Base-by-base conservation (phyloP, 2,113 vertebrate species). In the Phocoena phocoena region DNA sequence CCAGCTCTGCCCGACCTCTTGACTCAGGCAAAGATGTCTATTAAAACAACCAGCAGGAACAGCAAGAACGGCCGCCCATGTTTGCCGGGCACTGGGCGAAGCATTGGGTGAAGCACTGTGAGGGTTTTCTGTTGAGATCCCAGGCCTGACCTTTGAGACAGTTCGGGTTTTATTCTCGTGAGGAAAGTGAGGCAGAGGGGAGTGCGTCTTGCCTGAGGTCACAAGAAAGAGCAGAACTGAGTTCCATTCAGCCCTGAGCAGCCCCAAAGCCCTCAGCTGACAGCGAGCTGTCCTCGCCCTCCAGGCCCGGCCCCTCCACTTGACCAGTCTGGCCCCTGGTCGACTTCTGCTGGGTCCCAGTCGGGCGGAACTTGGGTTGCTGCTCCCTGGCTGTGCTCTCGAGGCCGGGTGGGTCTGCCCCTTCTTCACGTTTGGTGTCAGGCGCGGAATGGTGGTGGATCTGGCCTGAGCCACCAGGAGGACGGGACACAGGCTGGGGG, bases 271-370 rank as follows among this genome's bases (percentile, higher is more conserved):
- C 44, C 41, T 55, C 1, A 2, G 31, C 10, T 41, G 7, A 17
- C 17, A 0, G 5, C 0, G 14, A 26, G 21, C 38, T 31, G 12
- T 67, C 47, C n/a, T 9, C 1, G 2, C 62, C 18, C 7, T 77
- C 15, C 68, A 14, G 58, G 36, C 31, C 14, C 1, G 4, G 28
- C 1, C 74, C 38, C 7, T 21, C 1, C 0, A 1, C 55, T 5
- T 8, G 41, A 12, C 92, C 11, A 0, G 50, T 11, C n/a, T 1
- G 7, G 15, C 7, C 80, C 67, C 31, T 2, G 5, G 55, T 14
- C 0, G 0, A 0, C 10, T 9, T 17, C 4, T 0, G 11, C 60
- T 23, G 1, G 0, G 3, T 11, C 44, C 25, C 15, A 4, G 38
- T 1, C 2, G 0, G 20, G 36, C 0, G 1, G 9, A 14, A 6